Evolutionary conservation across 2,113 vertebrate genomes (phyloP).

Genomic region (Elgaria multicarinata): DNA sequence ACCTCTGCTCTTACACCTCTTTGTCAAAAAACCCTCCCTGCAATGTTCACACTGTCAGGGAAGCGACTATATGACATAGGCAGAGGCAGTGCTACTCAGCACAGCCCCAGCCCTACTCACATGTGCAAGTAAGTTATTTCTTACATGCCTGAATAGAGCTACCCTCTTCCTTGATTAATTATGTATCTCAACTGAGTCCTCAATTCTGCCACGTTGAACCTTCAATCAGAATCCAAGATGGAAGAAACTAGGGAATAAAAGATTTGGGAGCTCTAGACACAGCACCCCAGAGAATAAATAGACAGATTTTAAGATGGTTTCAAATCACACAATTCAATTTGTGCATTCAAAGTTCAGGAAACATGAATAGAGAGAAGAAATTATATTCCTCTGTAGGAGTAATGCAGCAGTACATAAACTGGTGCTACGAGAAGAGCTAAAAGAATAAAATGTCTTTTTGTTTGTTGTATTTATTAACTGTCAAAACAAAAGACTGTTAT

Average conservation of each 20-base stretch:
- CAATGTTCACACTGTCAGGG: too few species aligned
- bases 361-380: background rate
- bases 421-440: constrained; percentile 6
- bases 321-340: background rate
- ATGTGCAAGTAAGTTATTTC: too few species aligned
- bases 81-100: too few species aligned
- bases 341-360: background rate
- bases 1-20: too few species aligned
- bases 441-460: constrained; percentile 64
- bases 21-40: too few species aligned
- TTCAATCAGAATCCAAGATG: background rate
- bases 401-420: background rate
- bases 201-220: background rate
- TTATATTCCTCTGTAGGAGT: background rate
- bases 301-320: background rate
- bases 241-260: background rate
- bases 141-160: background rate
- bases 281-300: background rate
- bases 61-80: too few species aligned
- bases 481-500: constrained; percentile 64
- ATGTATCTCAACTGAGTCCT: background rate
- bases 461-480: constrained; percentile 63
- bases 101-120: too few species aligned
- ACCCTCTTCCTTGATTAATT: background rate
- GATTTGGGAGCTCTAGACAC: background rate